Conservation (phyloP, 1,140 invertebrate genomes). For the Drosophila kikkawai region DNA sequence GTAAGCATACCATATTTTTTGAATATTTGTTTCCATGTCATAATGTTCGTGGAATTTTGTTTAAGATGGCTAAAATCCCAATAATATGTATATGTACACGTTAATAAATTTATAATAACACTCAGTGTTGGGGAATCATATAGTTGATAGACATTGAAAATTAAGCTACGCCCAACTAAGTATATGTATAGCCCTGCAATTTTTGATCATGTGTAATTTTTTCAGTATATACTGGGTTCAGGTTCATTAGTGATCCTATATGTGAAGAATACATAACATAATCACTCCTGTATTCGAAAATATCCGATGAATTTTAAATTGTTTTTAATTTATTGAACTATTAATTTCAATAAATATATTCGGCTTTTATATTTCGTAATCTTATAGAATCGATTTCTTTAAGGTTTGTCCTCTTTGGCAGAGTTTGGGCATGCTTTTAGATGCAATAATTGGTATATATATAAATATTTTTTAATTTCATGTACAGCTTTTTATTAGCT, state of each 20-base stretch:
- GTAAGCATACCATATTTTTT: neutral
- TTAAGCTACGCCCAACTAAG: neutral
- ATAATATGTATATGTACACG: neutral
- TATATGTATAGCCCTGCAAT: neutral
- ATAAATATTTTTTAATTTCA: neutral
- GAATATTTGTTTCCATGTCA: neutral
- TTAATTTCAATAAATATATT: neutral
- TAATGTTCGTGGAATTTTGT: too few species aligned
- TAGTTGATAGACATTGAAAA: neutral
- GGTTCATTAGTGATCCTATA: neutral
- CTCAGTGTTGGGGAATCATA: neutral
- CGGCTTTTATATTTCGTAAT: too few species aligned
- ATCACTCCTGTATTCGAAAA: neutral
- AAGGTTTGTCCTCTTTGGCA: neutral
- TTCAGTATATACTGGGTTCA: neutral
- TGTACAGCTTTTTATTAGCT: too few species aligned
- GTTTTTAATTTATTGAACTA: neutral
- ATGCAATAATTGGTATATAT: neutral
- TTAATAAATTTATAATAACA: neutral
- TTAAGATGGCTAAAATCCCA: neutral
- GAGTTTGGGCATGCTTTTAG: neutral
- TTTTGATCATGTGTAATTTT: neutral
- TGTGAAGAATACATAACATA: neutral
- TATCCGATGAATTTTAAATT: neutral
- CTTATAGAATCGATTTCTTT: neutral